phyloP scores from a whole-genome alignment of 2,888 invertebrate genomes.

The Eupithecia dodoneata region DNA sequence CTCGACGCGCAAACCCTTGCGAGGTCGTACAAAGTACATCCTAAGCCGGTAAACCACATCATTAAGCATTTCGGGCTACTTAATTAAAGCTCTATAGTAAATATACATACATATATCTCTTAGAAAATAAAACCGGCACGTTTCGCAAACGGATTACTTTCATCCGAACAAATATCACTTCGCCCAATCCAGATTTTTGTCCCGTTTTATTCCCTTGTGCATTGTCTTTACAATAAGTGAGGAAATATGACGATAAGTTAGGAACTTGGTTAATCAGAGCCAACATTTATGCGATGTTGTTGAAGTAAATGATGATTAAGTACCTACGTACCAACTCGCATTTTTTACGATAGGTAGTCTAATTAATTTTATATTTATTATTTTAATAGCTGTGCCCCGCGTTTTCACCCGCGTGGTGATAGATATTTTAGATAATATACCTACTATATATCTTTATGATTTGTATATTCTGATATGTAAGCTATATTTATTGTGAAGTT shows the following conservation, averaged over 20 bases:
- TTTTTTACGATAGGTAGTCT: too few species aligned
- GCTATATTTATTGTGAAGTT: too few species aligned
- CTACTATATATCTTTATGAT: too few species aligned
- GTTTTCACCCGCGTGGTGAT: too few species aligned
- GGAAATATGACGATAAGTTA: background rate
- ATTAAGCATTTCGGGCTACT: conserved; percentile 3
- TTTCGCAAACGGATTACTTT: conserved; percentile 38
- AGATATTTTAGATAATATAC: too few species aligned
- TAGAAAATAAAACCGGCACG: conserved; percentile 46
- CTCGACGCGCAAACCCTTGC: background rate
- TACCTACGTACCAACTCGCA: too few species aligned
- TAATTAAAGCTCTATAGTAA: conserved; percentile 16
- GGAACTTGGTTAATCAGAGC: background rate
- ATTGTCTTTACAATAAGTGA: conserved; percentile 14
- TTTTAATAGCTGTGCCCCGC: too few species aligned
- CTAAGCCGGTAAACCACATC: conserved; percentile 2
- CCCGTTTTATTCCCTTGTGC: conserved; percentile 7
- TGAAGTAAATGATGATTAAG: background rate
- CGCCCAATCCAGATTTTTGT: conserved; percentile 17
- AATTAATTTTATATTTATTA: too few species aligned
- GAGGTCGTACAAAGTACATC: background rate
- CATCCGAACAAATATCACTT: conserved; percentile 44
- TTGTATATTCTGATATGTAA: too few species aligned
- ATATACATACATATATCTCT: conserved; percentile 38
- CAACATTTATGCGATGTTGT: background rate